Base-by-base conservation (phyloP, 1,140 invertebrate genomes). In the Zophobas morio region DNA sequence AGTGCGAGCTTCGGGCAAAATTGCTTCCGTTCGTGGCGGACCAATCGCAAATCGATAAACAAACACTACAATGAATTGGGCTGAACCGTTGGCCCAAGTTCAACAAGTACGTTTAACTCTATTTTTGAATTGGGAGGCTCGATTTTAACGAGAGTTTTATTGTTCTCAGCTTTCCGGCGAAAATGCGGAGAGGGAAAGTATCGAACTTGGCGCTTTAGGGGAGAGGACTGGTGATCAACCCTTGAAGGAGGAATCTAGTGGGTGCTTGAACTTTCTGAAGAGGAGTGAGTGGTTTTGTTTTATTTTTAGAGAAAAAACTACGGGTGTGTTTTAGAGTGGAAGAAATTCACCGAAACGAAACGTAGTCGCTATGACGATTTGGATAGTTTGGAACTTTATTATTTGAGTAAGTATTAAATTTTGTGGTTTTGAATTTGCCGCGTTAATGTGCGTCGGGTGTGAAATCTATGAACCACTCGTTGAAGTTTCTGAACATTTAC, bases 341-440 rank as follows among this genome's bases (percentile, higher is more conserved):
- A 79, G n/a, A 82, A 82, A 63, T 82, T 82, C 51, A 82, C 79
- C 0, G 81, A 81, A 73, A 80, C 73, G 35, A 78, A 74, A 70
- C 77, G 79, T 6, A 72, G 72, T 39, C 46, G 74, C 56, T 66
- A 53, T 6, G 75, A 78, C 36, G 83, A 84, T 71, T 78, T 84
- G 54, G 81, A 83, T 73, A 84, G 83, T 72, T 77, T 84, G 74
- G 83, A 84, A 51, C 33, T 81, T 5, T 83, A 76, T 72, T 83
- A 84, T 78, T 60, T 84, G 49, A 80, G 83, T 84, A 74, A 84
- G 83, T 84, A 74, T 20, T 20, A 20, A 20, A 0, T 51, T 54
- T 71, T 36, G 4, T 53, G 37, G 34, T 70, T 34, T 54, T 70
- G n/a, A 39, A 2, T 42, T n/a, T 35, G 20, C 66, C 39, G 66